Percentiles rank a stretch among this genome's conserved stretches.
These are phyloP conservation scores for Aplysina aerophoba DNA, from an alignment of 37 sponge, comb jelly and placozoan species.

Conservation along the genomic window DNA sequence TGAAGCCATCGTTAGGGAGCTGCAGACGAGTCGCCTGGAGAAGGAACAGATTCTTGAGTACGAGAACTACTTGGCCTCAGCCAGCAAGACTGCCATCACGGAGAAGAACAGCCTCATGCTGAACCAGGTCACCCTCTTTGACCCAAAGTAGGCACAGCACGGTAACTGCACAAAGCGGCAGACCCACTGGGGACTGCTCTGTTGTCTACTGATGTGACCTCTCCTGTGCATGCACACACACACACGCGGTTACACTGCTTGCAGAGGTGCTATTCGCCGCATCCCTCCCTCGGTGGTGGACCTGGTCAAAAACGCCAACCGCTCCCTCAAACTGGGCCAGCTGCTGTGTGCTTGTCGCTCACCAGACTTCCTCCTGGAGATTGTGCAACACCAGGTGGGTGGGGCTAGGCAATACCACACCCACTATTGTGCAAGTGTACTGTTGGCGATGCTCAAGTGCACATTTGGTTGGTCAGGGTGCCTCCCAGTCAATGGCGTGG, in stretches of 20 bases:
- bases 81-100: constrained; percentile 61
- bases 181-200: not conserved
- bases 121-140: constrained; percentile 84
- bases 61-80: constrained; percentile 84
- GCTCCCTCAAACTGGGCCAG: constrained; percentile 74
- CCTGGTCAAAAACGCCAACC: constrained; percentile 70
- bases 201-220: not conserved
- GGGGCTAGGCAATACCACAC: not conserved
- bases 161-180: not conserved
- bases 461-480: constrained; percentile 63
- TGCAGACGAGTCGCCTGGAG: constrained; percentile 64
- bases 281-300: constrained; percentile 78
- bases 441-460: not conserved
- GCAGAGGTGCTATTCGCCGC: constrained; percentile 82
- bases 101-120: constrained; percentile 89
- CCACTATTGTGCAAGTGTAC: not conserved
- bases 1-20: constrained; percentile 48
- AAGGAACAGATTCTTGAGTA: constrained; percentile 88
- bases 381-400: constrained; percentile 86
- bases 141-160: constrained; percentile 60
- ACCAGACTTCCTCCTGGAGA: constrained; percentile 94
- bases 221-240: constrained; percentile 35
- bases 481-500: constrained; percentile 92
- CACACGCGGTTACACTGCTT: constrained; percentile 38
- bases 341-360: constrained; percentile 86